These are phyloP conservation scores for Ostrea denselamellosa DNA, from an alignment of 1,140 invertebrate species.

Conservation along the genomic window DNA sequence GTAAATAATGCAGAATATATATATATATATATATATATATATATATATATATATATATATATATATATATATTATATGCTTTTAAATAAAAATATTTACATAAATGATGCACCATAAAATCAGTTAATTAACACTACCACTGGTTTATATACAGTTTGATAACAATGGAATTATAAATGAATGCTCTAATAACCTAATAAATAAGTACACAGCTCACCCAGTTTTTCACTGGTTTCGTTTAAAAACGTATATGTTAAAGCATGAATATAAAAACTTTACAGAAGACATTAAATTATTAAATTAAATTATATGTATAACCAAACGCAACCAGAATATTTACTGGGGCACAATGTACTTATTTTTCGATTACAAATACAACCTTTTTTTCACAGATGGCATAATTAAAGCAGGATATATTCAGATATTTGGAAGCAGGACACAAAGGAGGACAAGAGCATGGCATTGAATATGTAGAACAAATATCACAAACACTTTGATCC, in stretches of 20 bases:
- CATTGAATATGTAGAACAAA: slow-evolving; percentile 5
- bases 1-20: not conserved
- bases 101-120: slow-evolving; percentile 38
- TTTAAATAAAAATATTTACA: slow-evolving; percentile 37
- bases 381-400: not conserved
- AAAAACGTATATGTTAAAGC: not conserved
- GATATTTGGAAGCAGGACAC: not conserved
- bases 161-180: slow-evolving; percentile 8
- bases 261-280: not conserved
- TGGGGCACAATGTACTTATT: not conserved
- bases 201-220: not conserved
- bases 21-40: not conserved
- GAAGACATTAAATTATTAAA: not conserved
- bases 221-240: not conserved
- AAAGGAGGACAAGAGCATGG: slow-evolving; percentile 10
- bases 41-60: too few species aligned
- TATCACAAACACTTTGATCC: slow-evolving; percentile 39
- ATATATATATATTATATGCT: too few species aligned
- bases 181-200: not conserved
- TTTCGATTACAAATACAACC: slow-evolving; percentile 12
- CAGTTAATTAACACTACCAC: slow-evolving; percentile 4
- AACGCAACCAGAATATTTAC: not conserved
- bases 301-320: not conserved
- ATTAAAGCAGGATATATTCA: slow-evolving; percentile 7
- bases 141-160: not conserved